These are phyloP conservation scores for Caerostris darwini DNA, from an alignment of 1,140 invertebrate genomes.

Conservation along the genomic window DNA sequence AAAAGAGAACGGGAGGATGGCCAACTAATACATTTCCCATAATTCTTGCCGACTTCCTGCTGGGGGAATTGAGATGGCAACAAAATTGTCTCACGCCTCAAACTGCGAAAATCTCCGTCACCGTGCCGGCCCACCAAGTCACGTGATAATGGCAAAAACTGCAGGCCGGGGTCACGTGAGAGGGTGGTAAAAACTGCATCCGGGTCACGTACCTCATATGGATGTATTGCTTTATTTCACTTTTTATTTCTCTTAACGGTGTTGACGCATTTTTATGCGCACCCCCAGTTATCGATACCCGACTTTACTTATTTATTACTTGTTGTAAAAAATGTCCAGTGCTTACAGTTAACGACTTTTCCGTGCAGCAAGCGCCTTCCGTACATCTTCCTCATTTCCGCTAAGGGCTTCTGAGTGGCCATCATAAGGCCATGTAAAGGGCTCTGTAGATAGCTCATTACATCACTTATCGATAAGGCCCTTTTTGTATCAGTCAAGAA, in stretches of 20 bases:
- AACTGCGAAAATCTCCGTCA: conserved; percentile 60
- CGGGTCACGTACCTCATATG: neutral
- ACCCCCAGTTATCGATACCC: conserved; percentile 8
- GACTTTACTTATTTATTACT: conserved; percentile 45
- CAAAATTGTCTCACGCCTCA: conserved; percentile 43
- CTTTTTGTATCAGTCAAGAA: conserved; percentile 20
- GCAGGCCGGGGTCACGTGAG: too few species aligned
- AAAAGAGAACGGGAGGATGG: neutral
- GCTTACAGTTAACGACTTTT: conserved; percentile 34
- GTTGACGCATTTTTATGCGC: conserved; percentile 27
- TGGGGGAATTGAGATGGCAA: conserved; percentile 17
- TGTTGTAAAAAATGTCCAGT: conserved; percentile 55
- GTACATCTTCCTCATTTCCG: conserved; percentile 55
- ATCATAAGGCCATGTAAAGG: neutral
- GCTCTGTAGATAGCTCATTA: neutral
- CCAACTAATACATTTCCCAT: conserved; percentile 36
- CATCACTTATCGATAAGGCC: conserved; percentile 44
- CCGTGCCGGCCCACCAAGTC: neutral
- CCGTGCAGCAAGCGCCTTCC: neutral
- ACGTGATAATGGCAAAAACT: too few species aligned
- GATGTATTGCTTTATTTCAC: neutral
- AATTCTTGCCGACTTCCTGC: conserved; percentile 9
- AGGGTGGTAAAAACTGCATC: neutral
- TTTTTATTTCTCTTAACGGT: neutral
- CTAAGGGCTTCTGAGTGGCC: conserved; percentile 18